These are phyloP conservation scores for Habroteleia sp. DNA, from an alignment of 2,888 invertebrate genomes.

Conservation along the genomic window DNA sequence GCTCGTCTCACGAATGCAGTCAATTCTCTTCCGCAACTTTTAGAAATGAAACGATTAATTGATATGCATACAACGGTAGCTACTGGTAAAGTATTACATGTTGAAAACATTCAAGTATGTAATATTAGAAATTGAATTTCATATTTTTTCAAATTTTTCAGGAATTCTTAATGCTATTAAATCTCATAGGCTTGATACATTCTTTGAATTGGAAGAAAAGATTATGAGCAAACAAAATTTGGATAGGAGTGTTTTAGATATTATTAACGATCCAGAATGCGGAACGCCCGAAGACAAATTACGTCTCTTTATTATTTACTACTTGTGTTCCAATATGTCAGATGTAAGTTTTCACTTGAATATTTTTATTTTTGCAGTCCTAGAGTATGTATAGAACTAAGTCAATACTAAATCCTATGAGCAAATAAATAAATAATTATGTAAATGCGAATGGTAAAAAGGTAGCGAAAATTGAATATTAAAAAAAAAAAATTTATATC, in stretches of 20 bases:
- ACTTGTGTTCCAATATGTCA: slow-evolving; percentile 91
- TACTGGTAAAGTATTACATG: slow-evolving; percentile 84
- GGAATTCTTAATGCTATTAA: slow-evolving; percentile 92
- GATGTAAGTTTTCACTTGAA: slow-evolving; percentile 84
- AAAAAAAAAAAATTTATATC: too few species aligned
- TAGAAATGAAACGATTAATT: slow-evolving; percentile 98
- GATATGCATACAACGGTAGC: slow-evolving; percentile 99
- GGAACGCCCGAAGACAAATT: slow-evolving; percentile 96
- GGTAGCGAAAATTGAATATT: too few species aligned
- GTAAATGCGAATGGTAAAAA: too few species aligned
- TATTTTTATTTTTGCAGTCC: too few species aligned
- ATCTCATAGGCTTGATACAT: slow-evolving; percentile 94
- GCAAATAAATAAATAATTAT: too few species aligned
- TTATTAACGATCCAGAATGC: slow-evolving; percentile 92
- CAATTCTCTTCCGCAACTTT: slow-evolving; percentile 95
- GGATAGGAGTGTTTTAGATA: slow-evolving; percentile 93
- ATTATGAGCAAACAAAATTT: slow-evolving; percentile 93
- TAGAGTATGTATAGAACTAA: too few species aligned
- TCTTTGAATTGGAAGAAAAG: slow-evolving; percentile 99
- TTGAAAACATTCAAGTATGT: background rate
- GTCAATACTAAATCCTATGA: too few species aligned
- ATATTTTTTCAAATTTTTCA: slow-evolving; percentile 76
- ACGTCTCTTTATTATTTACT: slow-evolving; percentile 95
- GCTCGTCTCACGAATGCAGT: slow-evolving; percentile 96
- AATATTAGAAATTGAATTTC: background rate